phyloP scores from a whole-genome alignment of 1,140 invertebrate genomes.

The Drosophila mayri region DNA sequence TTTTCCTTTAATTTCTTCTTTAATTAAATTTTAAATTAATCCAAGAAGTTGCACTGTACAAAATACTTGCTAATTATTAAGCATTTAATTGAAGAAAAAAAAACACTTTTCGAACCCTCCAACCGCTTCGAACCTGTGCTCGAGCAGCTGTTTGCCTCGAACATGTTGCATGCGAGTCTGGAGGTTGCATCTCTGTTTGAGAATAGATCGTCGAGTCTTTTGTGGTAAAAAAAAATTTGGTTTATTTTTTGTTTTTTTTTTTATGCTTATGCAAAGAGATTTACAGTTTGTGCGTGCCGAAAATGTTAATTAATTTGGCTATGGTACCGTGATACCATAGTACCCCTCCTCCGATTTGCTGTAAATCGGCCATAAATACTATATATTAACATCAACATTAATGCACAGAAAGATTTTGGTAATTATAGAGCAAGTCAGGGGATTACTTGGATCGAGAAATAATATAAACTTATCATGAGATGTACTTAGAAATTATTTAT shows the following conservation, averaged over 20 bases:
- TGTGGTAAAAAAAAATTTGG: conserved; percentile 9
- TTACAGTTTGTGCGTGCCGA: conserved; percentile 81
- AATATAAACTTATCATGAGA: not conserved
- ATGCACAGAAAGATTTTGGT: conserved; percentile 15
- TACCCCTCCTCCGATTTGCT: conserved; percentile 54
- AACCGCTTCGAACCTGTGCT: not conserved
- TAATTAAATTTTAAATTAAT: not conserved
- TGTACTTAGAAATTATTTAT: no score
- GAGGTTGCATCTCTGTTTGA: not conserved
- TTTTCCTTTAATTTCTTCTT: not conserved
- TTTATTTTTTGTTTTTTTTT: conserved; percentile 8
- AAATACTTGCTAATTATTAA: not conserved
- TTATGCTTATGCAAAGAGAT: conserved; percentile 80
- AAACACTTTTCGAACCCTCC: not conserved
- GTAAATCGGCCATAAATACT: conserved; percentile 63
- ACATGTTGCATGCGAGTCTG: not conserved
- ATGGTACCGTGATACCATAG: conserved; percentile 59
- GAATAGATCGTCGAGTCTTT: conserved; percentile 4
- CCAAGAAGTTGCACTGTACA: not conserved
- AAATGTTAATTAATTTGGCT: conserved; percentile 80
- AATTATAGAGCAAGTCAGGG: not conserved
- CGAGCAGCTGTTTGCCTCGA: conserved; percentile 5
- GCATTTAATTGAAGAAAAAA: no score
- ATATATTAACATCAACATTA: conserved; percentile 45
- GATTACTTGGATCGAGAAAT: not conserved